A percentile compares a stretch with the other conserved stretches of the same genome.
These are phyloP conservation scores for Eretmocerus hayati DNA, from an alignment of 2,888 invertebrate genomes.

Conservation along the genomic window DNA sequence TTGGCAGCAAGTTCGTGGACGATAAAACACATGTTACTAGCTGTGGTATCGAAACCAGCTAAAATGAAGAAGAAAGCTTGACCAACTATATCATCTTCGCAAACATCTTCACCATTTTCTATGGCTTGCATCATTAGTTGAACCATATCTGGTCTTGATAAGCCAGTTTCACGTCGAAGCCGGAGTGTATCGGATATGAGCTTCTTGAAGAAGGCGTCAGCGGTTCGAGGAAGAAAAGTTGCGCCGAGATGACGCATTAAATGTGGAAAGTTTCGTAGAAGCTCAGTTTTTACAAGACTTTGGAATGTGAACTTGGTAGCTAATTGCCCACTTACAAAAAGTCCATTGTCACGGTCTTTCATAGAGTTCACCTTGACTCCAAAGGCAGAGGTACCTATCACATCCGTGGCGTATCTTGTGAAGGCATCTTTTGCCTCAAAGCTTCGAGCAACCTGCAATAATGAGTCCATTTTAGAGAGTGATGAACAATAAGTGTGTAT, in stretches of 20 bases:
- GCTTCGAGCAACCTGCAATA: not conserved
- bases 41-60: conserved; percentile 37
- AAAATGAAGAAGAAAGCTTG: conserved; percentile 46
- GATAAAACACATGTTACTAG: conserved; percentile 32
- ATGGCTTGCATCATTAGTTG: conserved; percentile 53
- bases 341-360: conserved; percentile 41
- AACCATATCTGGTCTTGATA: conserved; percentile 56
- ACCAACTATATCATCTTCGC: conserved; percentile 46
- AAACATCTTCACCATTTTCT: too few relatives aligned
- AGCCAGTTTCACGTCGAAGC: too few relatives aligned
- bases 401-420: conserved; percentile 53
- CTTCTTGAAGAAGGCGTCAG: too few relatives aligned
- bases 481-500: too few relatives aligned
- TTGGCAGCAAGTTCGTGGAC: conserved; percentile 38
- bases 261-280: conserved; percentile 8
- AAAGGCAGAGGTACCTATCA: conserved; percentile 54
- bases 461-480: not conserved
- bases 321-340: conserved; percentile 9
- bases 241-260: too few relatives aligned
- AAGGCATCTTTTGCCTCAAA: conserved; percentile 49
- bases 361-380: conserved; percentile 53
- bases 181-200: too few relatives aligned
- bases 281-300: conserved; percentile 13
- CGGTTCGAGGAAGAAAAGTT: conserved; percentile 14
- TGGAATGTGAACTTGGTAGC: not conserved